A percentile compares a stretch with the other conserved stretches of the same genome.
These are phyloP conservation scores for Thomomys bottae DNA, from an alignment of 2,113 vertebrate genomes.

Conservation along the genomic window DNA sequence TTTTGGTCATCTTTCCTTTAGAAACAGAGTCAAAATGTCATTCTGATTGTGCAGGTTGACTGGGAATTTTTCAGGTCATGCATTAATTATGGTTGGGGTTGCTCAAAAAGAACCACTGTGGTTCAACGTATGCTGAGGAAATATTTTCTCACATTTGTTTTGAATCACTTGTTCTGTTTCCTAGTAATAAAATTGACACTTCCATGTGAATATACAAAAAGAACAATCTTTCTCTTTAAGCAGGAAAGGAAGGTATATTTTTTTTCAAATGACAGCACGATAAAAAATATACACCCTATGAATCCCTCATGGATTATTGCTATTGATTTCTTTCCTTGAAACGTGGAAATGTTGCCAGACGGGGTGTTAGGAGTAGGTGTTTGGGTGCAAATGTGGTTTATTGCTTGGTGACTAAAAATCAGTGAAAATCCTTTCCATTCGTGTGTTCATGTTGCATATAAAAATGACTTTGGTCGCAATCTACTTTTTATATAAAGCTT, in stretches of 20 bases:
- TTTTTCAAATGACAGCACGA: constrained; percentile 85
- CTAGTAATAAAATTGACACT: constrained; percentile 74
- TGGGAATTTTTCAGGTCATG: constrained; percentile 67
- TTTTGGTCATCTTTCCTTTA: constrained; percentile 73
- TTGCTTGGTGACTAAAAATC: constrained; percentile 88
- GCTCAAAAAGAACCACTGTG: constrained; percentile 11
- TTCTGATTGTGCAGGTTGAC: constrained; percentile 72
- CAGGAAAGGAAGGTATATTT: constrained; percentile 82
- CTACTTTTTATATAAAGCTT: constrained; percentile 81
- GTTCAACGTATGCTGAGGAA: constrained; percentile 65
- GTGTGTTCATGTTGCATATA: constrained; percentile 80
- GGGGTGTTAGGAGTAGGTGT: constrained; percentile 95
- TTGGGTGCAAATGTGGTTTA: constrained; percentile 90
- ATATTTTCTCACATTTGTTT: constrained; percentile 71
- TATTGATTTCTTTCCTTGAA: constrained; percentile 98
- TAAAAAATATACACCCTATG: constrained; percentile 87
- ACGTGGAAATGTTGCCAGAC: constrained; percentile 98
- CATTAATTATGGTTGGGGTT: constrained; percentile 39
- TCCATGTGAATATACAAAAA: constrained; percentile 81
- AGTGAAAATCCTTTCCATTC: constrained; percentile 85
- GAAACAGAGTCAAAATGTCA: constrained; percentile 68
- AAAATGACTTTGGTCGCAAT: constrained; percentile 83
- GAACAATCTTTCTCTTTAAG: constrained; percentile 83
- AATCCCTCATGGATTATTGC: constrained; percentile 96
- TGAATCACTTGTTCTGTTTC: constrained; percentile 6